These are phyloP conservation scores for Philereme transversata DNA, from an alignment of 2,888 invertebrate species.

Conservation along the genomic window DNA sequence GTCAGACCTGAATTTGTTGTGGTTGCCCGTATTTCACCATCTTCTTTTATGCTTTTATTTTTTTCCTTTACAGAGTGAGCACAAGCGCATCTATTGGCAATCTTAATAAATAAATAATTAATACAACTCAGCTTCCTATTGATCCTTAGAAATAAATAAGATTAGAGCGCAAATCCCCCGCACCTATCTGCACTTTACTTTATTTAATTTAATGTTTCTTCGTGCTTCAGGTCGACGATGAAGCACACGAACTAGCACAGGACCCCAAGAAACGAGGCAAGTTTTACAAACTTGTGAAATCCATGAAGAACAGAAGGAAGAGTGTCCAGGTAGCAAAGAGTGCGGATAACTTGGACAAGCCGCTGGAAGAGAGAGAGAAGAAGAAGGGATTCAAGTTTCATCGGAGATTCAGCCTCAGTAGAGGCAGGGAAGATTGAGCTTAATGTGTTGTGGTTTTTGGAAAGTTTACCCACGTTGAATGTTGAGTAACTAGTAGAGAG, in stretches of 20 bases:
- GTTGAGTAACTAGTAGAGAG: constrained; percentile 7
- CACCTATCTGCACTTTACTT: no score
- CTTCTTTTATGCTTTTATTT: no score
- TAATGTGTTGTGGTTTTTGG: constrained; percentile 32
- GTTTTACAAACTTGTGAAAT: constrained; percentile 75
- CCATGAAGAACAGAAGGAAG: constrained; percentile 79
- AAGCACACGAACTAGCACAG: constrained; percentile 55
- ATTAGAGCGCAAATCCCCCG: no score
- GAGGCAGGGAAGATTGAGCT: constrained; percentile 73
- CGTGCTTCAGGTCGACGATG: constrained; percentile 57
- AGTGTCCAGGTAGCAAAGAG: constrained; percentile 79
- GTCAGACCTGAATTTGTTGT: no score
- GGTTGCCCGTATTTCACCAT: no score
- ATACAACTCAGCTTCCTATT: no score
- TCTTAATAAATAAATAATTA: no score
- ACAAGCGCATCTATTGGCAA: no score
- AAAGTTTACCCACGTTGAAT: constrained; percentile 25
- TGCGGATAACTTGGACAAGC: constrained; percentile 72
- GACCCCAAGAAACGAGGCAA: constrained; percentile 76
- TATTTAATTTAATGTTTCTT: neutral
- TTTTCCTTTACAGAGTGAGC: no score
- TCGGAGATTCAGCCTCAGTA: constrained; percentile 74
- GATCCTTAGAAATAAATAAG: no score
- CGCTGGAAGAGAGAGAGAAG: constrained; percentile 64
- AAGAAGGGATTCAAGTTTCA: constrained; percentile 77